phyloP scores from a whole-genome alignment of 2,797 vertebrate species.

The Gephyroberyx darwinii region DNA sequence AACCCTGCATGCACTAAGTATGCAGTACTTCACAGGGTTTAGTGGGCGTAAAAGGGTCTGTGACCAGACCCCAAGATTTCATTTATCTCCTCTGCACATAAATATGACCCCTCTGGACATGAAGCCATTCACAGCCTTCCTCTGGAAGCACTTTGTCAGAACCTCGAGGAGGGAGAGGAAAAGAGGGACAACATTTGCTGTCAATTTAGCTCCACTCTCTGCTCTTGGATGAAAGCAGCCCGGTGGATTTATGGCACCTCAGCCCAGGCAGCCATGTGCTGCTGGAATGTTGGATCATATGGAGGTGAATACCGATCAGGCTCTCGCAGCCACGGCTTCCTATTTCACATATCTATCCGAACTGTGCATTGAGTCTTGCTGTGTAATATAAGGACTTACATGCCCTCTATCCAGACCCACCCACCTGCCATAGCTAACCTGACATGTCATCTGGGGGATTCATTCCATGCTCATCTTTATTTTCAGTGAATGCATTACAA shows the following conservation, averaged over 20 bases:
- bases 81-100: constrained; percentile 32
- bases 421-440: not conserved
- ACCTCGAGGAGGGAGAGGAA: constrained; percentile 36
- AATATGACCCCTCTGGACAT: constrained; percentile 39
- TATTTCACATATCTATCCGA: constrained; percentile 33
- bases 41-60: not conserved
- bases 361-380: constrained; percentile 1
- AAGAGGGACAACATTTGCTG: constrained; percentile 69
- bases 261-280: constrained; percentile 58
- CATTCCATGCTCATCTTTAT: constrained; percentile 7
- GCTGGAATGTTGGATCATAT: constrained; percentile 52
- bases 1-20: constrained; percentile 22
- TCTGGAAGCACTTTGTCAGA: constrained; percentile 65
- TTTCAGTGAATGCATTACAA: constrained; percentile 10
- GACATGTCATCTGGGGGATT: not conserved
- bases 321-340: constrained; percentile 17
- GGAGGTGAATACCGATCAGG: constrained; percentile 43
- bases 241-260: constrained; percentile 65
- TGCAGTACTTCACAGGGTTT: not conserved
- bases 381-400: constrained; percentile 1
- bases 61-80: not conserved
- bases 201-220: constrained; percentile 64
- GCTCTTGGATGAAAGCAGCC: constrained; percentile 62
- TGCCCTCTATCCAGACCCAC: constrained; percentile 4
- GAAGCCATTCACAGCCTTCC: constrained; percentile 30